Percentiles rank a stretch among this genome's conserved stretches.
Conservation (phyloP, 2,888 invertebrate genomes). For the Chrysolina oricalcia region DNA sequence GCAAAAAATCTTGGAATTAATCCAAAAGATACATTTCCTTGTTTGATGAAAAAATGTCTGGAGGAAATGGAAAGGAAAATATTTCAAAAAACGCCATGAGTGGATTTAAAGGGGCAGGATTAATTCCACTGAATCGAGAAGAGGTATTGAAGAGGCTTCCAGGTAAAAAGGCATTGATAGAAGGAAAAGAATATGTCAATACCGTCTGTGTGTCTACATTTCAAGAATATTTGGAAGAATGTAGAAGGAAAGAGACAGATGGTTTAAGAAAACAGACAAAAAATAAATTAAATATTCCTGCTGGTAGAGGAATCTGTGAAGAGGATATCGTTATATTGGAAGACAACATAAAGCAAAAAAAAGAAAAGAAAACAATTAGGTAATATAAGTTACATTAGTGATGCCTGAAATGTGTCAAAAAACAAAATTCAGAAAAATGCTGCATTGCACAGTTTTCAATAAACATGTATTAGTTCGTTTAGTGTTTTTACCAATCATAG, state of each 20-base stretch:
- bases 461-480: too few species aligned
- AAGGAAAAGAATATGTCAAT: slow-evolving; percentile 25
- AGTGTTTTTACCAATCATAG: too few species aligned
- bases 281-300: slow-evolving; percentile 27
- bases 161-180: slow-evolving; percentile 20
- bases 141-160: slow-evolving; percentile 21
- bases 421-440: too few species aligned
- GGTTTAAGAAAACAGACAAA: slow-evolving; percentile 31
- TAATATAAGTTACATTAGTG: too few species aligned
- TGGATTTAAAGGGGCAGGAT: slow-evolving; percentile 29
- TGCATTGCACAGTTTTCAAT: too few species aligned
- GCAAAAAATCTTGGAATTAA: slow-evolving; percentile 17
- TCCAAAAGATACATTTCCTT: slow-evolving; percentile 25
- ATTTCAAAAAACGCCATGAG: slow-evolving; percentile 28
- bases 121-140: slow-evolving; percentile 29
- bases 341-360: slow-evolving; percentile 31
- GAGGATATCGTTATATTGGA: slow-evolving; percentile 28
- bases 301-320: slow-evolving; percentile 29
- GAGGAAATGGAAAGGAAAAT: slow-evolving; percentile 27
- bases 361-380: background rate
- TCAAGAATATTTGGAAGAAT: slow-evolving; percentile 30
- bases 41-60: slow-evolving; percentile 26
- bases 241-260: slow-evolving; percentile 24
- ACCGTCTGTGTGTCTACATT: slow-evolving; percentile 26
- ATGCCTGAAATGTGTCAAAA: too few species aligned